Base-by-base conservation (phyloP, 1,140 invertebrate genomes). In the Magallana angulata region DNA sequence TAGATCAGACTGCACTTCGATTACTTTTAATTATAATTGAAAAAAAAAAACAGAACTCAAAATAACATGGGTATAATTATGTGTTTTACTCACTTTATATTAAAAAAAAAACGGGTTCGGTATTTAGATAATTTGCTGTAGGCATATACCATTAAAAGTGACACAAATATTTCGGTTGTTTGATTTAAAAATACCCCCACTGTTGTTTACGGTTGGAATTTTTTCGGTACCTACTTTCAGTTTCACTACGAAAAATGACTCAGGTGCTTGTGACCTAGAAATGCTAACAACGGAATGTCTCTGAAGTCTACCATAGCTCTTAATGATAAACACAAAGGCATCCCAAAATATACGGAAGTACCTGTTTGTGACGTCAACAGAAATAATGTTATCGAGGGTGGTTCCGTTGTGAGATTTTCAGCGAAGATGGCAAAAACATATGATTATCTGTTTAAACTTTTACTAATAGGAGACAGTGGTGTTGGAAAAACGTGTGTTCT, bases 401-500 rank as follows among this genome's bases (percentile, higher is more conserved):
- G 94, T 94, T 94, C 94, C 93, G 91, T 91, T 91, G 76, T 87
- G 60, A 90, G 64, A 88, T 89, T 81, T 84, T 90, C 82, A 86
- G 57, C 89, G 76, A 93, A 92, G 89, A 95, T 95, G 95, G 95
- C 95, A 85, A 98, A 98, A 96, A 99, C 98, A 90, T 99, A 99
- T 96, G 98, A 99, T 96, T 97, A 98, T 94, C 96, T 99, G 93
- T 99, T 99, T 95, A 99, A 99, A 96, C 96, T 99, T 94, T 95
- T 99, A 91, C 96, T 99, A 91, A 99, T 99, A 95, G 99, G 98
- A 87, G 98, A 99, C 96, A 99, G 98, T 89, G 98, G 98, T 90
- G 99, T 99, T 89, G 98, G 98, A 92, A 99, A 99, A 96, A 99
- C 98, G 83, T 99, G 98, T 96, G 98, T 99, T 94, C 96, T 99